Evolutionary conservation across 2,888 invertebrate species (phyloP).

Genomic region (Diploptera punctata): DNA sequence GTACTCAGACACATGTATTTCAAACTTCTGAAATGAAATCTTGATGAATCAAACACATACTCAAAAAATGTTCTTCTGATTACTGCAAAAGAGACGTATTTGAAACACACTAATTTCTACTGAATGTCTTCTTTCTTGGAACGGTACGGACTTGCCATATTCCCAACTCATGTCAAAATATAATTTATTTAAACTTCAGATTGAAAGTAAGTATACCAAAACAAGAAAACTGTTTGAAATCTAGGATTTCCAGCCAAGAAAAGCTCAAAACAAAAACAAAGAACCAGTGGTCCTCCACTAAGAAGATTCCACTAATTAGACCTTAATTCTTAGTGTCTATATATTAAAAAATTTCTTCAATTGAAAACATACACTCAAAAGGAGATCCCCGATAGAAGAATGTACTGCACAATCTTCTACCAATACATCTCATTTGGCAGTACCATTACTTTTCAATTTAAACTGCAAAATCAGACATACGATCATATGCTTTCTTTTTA

Average conservation of each 20-base stretch:
- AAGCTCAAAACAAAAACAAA: slow-evolving; percentile 4
- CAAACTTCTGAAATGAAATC: not conserved
- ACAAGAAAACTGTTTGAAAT: slow-evolving; percentile 1
- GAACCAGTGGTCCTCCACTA: not conserved
- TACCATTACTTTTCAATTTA: not conserved
- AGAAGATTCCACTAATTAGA: not conserved
- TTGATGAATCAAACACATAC: not conserved
- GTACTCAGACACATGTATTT: not conserved
- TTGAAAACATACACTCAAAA: slow-evolving; percentile 9
- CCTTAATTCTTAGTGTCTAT: not conserved
- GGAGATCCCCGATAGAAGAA: not conserved
- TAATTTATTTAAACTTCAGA: not conserved
- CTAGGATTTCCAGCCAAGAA: not conserved
- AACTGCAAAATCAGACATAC: not conserved
- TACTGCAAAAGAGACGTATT: not conserved
- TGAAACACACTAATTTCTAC: not conserved
- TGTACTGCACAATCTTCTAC: not conserved
- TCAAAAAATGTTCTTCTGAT: not conserved
- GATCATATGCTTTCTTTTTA: not conserved
- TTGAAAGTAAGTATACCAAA: slow-evolving; percentile 12
- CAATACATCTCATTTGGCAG: not conserved
- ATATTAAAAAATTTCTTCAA: not conserved
- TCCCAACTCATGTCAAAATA: not conserved
- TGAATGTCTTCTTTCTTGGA: not conserved
- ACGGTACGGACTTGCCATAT: not conserved